A percentile compares a stretch with the other conserved stretches of the same genome.
Evolutionary conservation across 2,797 vertebrate species (phyloP).

Genomic region (Ciconia nigra): DNA sequence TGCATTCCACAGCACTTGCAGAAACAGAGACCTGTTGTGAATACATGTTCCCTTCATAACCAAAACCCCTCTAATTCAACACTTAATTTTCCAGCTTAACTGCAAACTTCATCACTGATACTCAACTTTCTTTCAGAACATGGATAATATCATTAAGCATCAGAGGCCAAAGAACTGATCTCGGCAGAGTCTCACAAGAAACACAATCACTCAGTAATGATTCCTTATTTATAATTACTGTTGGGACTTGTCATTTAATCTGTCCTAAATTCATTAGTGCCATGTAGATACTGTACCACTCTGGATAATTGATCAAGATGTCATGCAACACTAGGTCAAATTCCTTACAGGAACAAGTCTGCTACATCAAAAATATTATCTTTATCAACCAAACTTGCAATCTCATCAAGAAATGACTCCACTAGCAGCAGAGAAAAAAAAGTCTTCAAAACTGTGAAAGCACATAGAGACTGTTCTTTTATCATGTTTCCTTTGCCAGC

Average conservation of each 20-base stretch:
- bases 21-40: background rate
- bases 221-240: background rate
- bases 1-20: background rate
- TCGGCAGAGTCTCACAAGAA: background rate
- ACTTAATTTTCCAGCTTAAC: background rate
- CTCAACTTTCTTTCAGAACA: background rate
- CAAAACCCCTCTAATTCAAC: background rate
- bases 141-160: background rate
- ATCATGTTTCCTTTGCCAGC: background rate
- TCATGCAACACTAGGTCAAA: background rate
- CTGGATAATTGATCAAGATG: background rate
- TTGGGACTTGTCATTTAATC: constrained; percentile 17
- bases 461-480: background rate
- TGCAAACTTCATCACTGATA: background rate
- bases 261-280: background rate
- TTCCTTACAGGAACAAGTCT: background rate
- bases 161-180: background rate
- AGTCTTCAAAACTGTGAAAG: background rate
- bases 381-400: background rate
- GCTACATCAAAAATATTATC: background rate
- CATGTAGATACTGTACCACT: background rate
- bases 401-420: background rate
- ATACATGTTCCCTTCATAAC: background rate
- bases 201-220: background rate
- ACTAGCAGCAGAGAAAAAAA: background rate